Conservation (phyloP, 2,797 vertebrate genomes). For the Trematomus bernacchii region DNA sequence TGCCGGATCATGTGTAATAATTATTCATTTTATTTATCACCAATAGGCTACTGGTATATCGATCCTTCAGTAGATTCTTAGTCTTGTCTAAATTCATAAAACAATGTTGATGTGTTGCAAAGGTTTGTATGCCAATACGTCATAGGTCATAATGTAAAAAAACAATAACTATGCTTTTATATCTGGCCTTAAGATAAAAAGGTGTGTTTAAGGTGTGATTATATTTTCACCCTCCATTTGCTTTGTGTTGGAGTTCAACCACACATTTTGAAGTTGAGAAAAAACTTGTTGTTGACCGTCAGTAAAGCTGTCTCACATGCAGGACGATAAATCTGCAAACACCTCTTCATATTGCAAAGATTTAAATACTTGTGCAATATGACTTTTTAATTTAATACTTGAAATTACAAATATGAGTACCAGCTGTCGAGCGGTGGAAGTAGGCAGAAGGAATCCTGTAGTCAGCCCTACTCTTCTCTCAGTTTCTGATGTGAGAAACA, state of each 20-base stretch:
- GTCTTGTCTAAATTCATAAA: too few relatives aligned
- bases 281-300: not conserved
- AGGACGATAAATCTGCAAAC: conserved; percentile 43
- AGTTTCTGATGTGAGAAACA: conserved; percentile 49
- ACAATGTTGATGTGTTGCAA: too few relatives aligned
- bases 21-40: too few relatives aligned
- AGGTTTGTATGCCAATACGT: too few relatives aligned
- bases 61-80: too few relatives aligned
- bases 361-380: not conserved
- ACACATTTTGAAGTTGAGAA: not conserved
- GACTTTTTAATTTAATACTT: conserved; percentile 49
- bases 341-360: not conserved
- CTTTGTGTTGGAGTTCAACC: not conserved
- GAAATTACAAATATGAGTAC: conserved; percentile 35
- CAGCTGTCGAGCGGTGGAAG: conserved; percentile 17
- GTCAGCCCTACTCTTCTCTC: not conserved
- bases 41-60: too few relatives aligned
- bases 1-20: too few relatives aligned
- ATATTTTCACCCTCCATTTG: too few relatives aligned
- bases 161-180: too few relatives aligned
- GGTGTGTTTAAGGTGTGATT: too few relatives aligned
- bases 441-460: conserved; percentile 20
- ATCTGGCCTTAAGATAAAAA: too few relatives aligned
- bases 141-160: too few relatives aligned
- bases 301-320: not conserved